phyloP scores from a whole-genome alignment of 2,113 vertebrate genomes.

The Tupaia chinensis region DNA sequence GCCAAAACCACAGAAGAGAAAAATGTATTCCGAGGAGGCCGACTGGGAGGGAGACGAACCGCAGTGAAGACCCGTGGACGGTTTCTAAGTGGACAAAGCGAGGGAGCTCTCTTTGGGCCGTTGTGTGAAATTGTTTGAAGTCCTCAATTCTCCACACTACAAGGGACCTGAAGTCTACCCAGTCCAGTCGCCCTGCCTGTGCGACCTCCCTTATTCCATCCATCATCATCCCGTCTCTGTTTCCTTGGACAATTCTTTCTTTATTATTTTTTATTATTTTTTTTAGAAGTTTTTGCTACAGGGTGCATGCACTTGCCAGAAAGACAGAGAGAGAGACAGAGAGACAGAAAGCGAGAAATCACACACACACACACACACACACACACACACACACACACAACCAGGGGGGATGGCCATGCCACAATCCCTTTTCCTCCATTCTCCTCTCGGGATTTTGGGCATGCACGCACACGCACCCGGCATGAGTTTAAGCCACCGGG shows the following conservation, averaged over 20 bases:
- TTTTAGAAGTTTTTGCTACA: too few species aligned
- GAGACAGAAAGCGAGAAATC: too few species aligned
- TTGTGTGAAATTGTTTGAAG: background rate
- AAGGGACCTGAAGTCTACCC: background rate
- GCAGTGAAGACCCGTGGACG: background rate
- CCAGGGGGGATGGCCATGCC: too few species aligned
- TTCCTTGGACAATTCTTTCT: background rate
- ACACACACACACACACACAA: too few species aligned
- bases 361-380: too few species aligned
- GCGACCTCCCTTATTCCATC: background rate
- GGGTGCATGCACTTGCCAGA: too few species aligned
- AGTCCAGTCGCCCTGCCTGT: fast-evolving
- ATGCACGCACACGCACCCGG: too few species aligned
- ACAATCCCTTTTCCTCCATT: too few species aligned
- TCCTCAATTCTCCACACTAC: background rate
- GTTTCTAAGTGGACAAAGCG: background rate
- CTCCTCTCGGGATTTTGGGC: too few species aligned
- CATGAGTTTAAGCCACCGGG: too few species aligned
- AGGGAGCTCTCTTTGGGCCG: background rate
- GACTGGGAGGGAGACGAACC: conserved; percentile 43
- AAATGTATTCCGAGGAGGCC: conserved; percentile 43
- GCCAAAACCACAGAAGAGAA: conserved; percentile 57
- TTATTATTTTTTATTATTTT: too few species aligned
- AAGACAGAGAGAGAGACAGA: too few species aligned
- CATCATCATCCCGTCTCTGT: background rate